phyloP scores from a whole-genome alignment of 2,888 invertebrate species.

The Noctua comes region DNA sequence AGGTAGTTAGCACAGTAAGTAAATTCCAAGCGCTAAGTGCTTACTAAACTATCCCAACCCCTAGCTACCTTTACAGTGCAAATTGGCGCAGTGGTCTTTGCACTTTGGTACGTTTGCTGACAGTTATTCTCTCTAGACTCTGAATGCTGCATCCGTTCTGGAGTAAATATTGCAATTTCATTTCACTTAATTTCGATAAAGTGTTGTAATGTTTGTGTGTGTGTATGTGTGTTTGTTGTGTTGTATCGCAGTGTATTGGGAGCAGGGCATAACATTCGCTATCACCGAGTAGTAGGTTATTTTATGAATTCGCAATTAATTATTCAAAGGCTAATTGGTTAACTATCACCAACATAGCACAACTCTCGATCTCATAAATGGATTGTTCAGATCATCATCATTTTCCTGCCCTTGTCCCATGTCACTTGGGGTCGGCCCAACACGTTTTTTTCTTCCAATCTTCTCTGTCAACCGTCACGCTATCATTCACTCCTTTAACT shows the following conservation, averaged over 20 bases:
- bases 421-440: too few species aligned
- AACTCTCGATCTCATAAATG: neutral
- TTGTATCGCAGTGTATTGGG: constrained; percentile 1
- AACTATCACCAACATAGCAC: neutral
- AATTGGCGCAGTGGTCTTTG: constrained; percentile 39
- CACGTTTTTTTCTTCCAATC: too few species aligned
- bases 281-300: neutral
- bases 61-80: constrained; percentile 26
- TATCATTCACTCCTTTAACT: too few species aligned
- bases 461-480: too few species aligned
- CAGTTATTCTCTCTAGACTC: constrained; percentile 22
- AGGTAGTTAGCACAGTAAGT: constrained; percentile 26
- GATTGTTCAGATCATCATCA: neutral
- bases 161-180: constrained; percentile 16
- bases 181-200: constrained; percentile 21
- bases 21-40: constrained; percentile 31
- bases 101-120: constrained; percentile 22
- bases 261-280: constrained; percentile 4
- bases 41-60: constrained; percentile 19
- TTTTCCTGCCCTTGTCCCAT: too few species aligned
- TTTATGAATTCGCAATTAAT: neutral
- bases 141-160: constrained; percentile 2
- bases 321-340: neutral
- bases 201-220: too few species aligned
- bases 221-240: too few species aligned